phyloP scores from a whole-genome alignment of 2,888 invertebrate genomes.

The Tetragonula carbonaria region DNA sequence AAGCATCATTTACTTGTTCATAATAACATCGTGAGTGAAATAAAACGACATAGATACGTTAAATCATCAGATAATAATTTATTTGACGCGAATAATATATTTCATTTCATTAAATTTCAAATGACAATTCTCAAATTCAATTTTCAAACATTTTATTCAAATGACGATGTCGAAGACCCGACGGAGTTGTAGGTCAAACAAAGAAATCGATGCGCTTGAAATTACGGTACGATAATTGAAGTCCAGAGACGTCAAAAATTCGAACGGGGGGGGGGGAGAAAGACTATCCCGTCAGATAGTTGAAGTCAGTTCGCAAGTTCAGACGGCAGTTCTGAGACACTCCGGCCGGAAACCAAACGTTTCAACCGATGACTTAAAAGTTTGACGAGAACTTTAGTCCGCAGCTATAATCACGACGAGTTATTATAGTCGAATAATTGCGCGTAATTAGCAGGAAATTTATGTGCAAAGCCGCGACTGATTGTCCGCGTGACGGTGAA shows the following conservation, averaged over 20 bases:
- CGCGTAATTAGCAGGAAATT: slow-evolving; percentile 48
- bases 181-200: no score
- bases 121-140: no score
- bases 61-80: no score
- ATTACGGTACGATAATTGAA: no score
- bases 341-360: not conserved
- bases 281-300: not conserved
- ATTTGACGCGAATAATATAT: no score
- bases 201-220: no score
- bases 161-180: no score
- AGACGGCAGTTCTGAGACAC: not conserved
- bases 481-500: slow-evolving; percentile 9
- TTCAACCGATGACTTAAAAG: slow-evolving; percentile 38
- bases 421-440: slow-evolving; percentile 55
- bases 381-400: slow-evolving; percentile 30
- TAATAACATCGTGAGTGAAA: no score
- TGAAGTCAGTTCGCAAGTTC: slow-evolving; percentile 19
- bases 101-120: no score
- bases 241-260: not conserved
- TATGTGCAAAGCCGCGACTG: slow-evolving; percentile 34
- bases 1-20: no score
- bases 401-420: not conserved
- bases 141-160: no score
- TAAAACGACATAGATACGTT: no score
- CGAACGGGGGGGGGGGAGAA: not conserved